phyloP scores from a whole-genome alignment of 2,888 invertebrate species.

The Xestoiulus laeticollis region DNA sequence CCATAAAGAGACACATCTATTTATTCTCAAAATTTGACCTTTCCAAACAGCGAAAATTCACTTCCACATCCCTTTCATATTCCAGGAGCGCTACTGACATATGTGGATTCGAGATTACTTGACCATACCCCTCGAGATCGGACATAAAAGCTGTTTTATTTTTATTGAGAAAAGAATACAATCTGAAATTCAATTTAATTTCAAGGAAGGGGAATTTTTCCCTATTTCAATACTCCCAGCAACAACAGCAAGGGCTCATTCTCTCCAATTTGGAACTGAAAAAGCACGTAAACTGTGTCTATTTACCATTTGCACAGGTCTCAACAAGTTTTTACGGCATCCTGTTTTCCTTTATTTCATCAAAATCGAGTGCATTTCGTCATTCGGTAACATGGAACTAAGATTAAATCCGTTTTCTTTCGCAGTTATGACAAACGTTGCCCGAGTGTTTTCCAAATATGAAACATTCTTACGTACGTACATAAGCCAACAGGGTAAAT shows the following conservation, averaged over 20 bases:
- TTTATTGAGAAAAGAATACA: not conserved
- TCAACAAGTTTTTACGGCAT: not conserved
- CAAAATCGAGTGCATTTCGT: not conserved
- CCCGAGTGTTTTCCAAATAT: too few species aligned
- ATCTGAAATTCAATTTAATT: slow-evolving; percentile 7
- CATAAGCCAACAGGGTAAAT: too few species aligned
- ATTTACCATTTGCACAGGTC: not conserved
- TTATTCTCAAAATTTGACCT: not conserved
- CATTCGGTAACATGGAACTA: not conserved
- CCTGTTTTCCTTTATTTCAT: not conserved
- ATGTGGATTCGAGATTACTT: not conserved
- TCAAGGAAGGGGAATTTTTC: not conserved
- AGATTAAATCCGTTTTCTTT: not conserved
- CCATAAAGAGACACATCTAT: too few species aligned
- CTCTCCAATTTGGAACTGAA: not conserved
- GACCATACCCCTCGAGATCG: not conserved
- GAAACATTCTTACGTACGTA: too few species aligned
- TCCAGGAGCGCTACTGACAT: too few species aligned
- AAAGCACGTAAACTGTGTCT: not conserved
- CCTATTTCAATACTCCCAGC: not conserved
- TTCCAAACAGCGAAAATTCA: not conserved
- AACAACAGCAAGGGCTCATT: not conserved
- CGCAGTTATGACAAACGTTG: too few species aligned
- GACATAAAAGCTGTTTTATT: not conserved
- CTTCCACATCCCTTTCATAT: not conserved